phyloP scores from a whole-genome alignment of 2,888 invertebrate genomes.

The Polymixis flavicincta region DNA sequence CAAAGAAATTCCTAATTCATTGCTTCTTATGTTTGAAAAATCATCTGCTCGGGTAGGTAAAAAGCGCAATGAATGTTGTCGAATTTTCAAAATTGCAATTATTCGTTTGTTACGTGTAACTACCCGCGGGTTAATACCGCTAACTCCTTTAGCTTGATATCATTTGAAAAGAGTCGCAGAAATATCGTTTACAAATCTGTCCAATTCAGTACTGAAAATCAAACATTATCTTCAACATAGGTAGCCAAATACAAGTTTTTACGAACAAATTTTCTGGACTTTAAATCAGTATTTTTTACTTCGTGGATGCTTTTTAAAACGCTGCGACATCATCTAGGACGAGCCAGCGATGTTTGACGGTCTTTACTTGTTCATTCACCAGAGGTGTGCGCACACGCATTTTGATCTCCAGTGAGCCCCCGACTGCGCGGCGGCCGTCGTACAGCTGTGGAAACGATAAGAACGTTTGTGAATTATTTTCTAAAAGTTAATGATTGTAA shows the following conservation, averaged over 20 bases:
- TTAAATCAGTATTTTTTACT: neutral
- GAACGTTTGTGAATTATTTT: neutral
- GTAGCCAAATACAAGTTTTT: neutral
- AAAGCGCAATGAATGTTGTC: too few relatives aligned
- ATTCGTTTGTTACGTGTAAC: too few relatives aligned
- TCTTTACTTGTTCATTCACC: slow-evolving; percentile 96
- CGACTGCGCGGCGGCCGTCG: slow-evolving; percentile 96
- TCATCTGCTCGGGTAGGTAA: too few relatives aligned
- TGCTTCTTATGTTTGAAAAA: too few relatives aligned
- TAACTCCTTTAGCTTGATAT: neutral
- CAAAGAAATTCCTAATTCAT: too few relatives aligned
- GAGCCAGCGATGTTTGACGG: slow-evolving; percentile 97
- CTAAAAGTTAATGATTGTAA: neutral
- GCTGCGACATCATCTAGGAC: slow-evolving; percentile 92
- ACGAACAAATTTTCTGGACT: neutral
- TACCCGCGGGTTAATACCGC: neutral
- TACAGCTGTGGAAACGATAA: slow-evolving; percentile 91
- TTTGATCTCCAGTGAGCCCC: slow-evolving; percentile 97
- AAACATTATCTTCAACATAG: neutral
- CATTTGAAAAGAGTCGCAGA: neutral
- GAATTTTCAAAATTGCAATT: too few relatives aligned
- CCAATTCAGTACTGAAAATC: neutral
- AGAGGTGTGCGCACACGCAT: slow-evolving; percentile 97
- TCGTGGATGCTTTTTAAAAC: neutral
- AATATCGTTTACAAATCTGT: neutral